Percentiles rank a stretch among this genome's conserved stretches.
Conservation (phyloP, 2,797 vertebrate species). For the Aulostomus chinensis region DNA sequence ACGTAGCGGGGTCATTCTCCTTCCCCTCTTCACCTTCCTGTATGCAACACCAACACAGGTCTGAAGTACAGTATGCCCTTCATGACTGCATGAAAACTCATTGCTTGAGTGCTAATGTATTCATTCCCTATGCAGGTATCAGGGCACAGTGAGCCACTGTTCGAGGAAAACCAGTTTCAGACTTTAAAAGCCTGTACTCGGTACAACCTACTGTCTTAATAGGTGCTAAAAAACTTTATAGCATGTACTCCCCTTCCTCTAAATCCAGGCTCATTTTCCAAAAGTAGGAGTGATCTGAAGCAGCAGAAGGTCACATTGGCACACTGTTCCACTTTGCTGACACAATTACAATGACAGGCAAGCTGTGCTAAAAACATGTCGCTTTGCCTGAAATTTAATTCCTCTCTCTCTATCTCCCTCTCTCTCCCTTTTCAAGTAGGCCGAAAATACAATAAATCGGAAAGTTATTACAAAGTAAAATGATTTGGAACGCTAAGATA, state of each 20-base stretch:
- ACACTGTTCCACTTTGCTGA: slow-evolving; percentile 77
- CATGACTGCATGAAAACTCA: too few species aligned
- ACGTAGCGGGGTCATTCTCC: too few species aligned
- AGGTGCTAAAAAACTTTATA: slow-evolving; percentile 17
- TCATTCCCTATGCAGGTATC: neutral
- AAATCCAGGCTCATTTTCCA: slow-evolving; percentile 41
- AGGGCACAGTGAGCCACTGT: neutral
- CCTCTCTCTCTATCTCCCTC: slow-evolving; percentile 18
- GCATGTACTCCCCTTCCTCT: slow-evolving; percentile 1
- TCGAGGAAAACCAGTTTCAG: neutral
- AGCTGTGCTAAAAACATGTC: slow-evolving; percentile 55
- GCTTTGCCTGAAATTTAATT: too few species aligned
- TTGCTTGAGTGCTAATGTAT: neutral
- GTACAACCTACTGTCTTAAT: slow-evolving; percentile 9
- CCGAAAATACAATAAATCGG: slow-evolving; percentile 64
- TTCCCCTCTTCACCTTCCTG: too few species aligned
- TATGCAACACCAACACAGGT: too few species aligned
- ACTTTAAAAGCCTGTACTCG: neutral
- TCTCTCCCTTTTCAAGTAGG: slow-evolving; percentile 50
- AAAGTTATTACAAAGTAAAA: slow-evolving; percentile 67
- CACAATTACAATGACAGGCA: slow-evolving; percentile 76
- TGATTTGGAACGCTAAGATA: slow-evolving; percentile 54
- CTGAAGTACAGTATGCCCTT: too few species aligned
- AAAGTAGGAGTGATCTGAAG: slow-evolving; percentile 60
- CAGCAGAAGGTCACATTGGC: slow-evolving; percentile 73